A percentile compares a stretch with the other conserved stretches of the same genome.
phyloP scores from a whole-genome alignment of 1,140 invertebrate genomes.

The Berghia stephanieae region DNA sequence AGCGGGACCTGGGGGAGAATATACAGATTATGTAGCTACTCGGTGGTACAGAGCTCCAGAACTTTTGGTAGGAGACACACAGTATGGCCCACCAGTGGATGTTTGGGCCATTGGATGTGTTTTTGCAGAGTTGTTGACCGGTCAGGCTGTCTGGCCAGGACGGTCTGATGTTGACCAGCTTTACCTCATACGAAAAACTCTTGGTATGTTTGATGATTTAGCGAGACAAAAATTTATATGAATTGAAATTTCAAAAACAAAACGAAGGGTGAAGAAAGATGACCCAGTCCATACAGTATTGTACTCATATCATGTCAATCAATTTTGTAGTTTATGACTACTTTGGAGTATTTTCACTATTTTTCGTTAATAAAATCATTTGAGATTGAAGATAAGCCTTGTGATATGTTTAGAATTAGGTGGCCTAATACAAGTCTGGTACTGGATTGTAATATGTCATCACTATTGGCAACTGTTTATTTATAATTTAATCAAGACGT shows the following conservation, averaged over 20 bases:
- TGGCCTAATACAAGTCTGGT: too few relatives aligned
- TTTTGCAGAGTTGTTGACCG: conserved; percentile 90
- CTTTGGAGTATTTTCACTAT: too few relatives aligned
- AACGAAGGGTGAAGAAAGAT: neutral
- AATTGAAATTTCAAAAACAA: too few relatives aligned
- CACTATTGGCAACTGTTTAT: too few relatives aligned
- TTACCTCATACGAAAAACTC: conserved; percentile 90
- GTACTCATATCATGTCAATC: too few relatives aligned
- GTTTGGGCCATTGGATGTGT: conserved; percentile 94
- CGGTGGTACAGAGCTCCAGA: conserved; percentile 97
- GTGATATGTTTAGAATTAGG: too few relatives aligned
- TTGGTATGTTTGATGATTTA: conserved; percentile 71
- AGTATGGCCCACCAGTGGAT: conserved; percentile 96
- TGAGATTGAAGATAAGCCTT: too few relatives aligned
- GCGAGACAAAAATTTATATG: too few relatives aligned
- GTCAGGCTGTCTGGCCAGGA: conserved; percentile 85
- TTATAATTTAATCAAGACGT: too few relatives aligned
- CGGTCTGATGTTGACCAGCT: conserved; percentile 98
- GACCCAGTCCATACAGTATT: neutral
- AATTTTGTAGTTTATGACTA: too few relatives aligned
- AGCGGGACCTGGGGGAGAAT: conserved; percentile 89
- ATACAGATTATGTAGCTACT: conserved; percentile 99
- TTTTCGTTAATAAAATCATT: too few relatives aligned
- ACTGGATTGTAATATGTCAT: too few relatives aligned
- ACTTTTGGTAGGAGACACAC: conserved; percentile 94